These are phyloP conservation scores for Chironomus tepperi DNA, from an alignment of 1,140 invertebrate species.

Conservation along the genomic window DNA sequence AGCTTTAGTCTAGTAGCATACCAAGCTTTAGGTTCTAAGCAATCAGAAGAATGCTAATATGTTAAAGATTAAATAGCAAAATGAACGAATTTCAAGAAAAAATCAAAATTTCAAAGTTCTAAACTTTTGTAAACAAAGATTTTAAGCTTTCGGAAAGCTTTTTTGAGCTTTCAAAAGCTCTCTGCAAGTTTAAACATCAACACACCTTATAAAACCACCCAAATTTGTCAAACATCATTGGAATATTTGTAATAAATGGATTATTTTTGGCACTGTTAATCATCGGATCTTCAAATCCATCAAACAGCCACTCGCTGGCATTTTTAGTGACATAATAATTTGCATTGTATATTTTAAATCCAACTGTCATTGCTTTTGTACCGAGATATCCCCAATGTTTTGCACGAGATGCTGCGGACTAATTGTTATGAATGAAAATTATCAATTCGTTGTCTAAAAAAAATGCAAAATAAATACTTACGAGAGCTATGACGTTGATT, in stretches of 20 bases:
- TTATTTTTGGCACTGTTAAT: constrained; percentile 53
- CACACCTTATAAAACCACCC: constrained; percentile 73
- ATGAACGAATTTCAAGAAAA: no score
- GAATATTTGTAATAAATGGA: constrained; percentile 39
- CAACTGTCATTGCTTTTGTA: constrained; percentile 49
- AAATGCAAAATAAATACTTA: constrained; percentile 43
- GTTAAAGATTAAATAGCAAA: no score
- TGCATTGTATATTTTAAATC: constrained; percentile 44
- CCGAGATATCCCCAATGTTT: constrained; percentile 45
- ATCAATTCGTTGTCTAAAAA: neutral
- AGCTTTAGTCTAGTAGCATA: no score
- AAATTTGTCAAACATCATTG: constrained; percentile 60
- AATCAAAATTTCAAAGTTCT: no score
- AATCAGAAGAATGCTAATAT: no score
- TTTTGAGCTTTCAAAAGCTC: no score
- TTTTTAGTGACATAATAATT: constrained; percentile 52
- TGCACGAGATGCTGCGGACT: constrained; percentile 59
- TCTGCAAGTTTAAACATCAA: no score
- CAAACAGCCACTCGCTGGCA: constrained; percentile 64
- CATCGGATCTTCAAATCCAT: constrained; percentile 62
- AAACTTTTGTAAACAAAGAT: no score
- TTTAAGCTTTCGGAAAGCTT: no score
- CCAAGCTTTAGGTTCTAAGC: no score
- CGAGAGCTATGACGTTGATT: constrained; percentile 72
- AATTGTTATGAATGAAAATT: constrained; percentile 25